Conservation (phyloP, 2,797 vertebrate species). For the Gephyroberyx darwinii region DNA sequence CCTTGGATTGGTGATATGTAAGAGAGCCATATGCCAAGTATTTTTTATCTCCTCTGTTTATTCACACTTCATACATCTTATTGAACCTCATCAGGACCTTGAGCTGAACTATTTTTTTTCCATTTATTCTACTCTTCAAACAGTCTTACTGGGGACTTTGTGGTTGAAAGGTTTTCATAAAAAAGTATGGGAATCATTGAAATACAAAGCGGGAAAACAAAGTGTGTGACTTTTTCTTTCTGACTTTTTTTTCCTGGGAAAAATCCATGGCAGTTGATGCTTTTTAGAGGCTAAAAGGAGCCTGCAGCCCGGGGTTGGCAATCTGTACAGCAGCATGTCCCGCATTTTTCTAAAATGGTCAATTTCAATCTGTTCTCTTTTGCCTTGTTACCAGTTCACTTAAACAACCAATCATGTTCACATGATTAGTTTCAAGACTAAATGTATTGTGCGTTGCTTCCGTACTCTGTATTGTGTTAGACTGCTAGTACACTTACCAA, state of each 20-base stretch:
- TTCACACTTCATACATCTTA: constrained; percentile 55
- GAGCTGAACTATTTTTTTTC: constrained; percentile 20
- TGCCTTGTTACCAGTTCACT: constrained; percentile 39
- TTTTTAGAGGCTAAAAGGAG: constrained; percentile 34
- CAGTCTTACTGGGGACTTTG: constrained; percentile 25
- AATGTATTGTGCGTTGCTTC: constrained; percentile 26
- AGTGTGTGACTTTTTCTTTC: constrained; percentile 17
- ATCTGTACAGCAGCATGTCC: constrained; percentile 33
- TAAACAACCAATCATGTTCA: constrained; percentile 39
- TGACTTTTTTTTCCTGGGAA: constrained; percentile 9
- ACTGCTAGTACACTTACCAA: constrained; percentile 40
- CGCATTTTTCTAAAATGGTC: constrained; percentile 31
- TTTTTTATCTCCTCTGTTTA: constrained; percentile 55
- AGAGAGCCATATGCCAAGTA: constrained; percentile 46
- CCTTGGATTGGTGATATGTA: constrained; percentile 39
- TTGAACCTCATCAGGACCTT: constrained; percentile 19
- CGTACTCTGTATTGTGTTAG: constrained; percentile 26
- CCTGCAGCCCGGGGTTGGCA: constrained; percentile 29
- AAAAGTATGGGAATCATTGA: constrained; percentile 32
- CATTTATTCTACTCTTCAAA: constrained; percentile 30
- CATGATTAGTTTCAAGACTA: constrained; percentile 25
- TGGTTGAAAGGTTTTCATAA: constrained; percentile 27
- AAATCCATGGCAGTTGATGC: constrained; percentile 31
- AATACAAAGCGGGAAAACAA: constrained; percentile 49
- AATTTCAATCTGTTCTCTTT: constrained; percentile 41